Evolutionary conservation across 1,140 invertebrate species (phyloP).

Genomic region (Muscidifurax raptorellus): DNA sequence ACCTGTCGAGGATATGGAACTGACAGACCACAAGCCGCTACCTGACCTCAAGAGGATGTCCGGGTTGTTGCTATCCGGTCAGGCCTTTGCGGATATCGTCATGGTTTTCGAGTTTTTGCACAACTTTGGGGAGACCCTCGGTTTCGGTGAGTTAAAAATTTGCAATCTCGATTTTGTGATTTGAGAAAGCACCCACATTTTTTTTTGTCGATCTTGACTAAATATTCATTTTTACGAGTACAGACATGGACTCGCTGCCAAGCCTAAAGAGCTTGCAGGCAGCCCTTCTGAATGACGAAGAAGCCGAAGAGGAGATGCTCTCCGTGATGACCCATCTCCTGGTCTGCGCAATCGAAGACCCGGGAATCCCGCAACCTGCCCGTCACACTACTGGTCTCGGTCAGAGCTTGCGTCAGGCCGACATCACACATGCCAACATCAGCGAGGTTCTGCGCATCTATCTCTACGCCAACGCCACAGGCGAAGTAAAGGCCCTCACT

Average conservation of each 20-base stretch:
- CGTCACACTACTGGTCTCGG: slow-evolving; percentile 91
- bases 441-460: slow-evolving; percentile 94
- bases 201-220: not conserved
- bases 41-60: slow-evolving; percentile 87
- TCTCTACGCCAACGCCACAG: slow-evolving; percentile 89
- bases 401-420: slow-evolving; percentile 92
- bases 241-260: slow-evolving; percentile 91
- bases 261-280: slow-evolving; percentile 90
- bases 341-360: slow-evolving; percentile 95
- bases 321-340: slow-evolving; percentile 92
- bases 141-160: slow-evolving; percentile 84
- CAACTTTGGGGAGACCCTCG: slow-evolving; percentile 95
- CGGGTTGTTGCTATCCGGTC: slow-evolving; percentile 87
- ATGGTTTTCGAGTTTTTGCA: slow-evolving; percentile 97
- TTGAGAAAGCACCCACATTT: no score
- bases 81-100: slow-evolving; percentile 92
- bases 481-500: slow-evolving; percentile 88
- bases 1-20: slow-evolving; percentile 90
- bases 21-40: slow-evolving; percentile 83
- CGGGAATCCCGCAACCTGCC: slow-evolving; percentile 92
- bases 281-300: slow-evolving; percentile 88
- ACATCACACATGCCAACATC: slow-evolving; percentile 93
- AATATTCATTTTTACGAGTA: slow-evolving; percentile 55
- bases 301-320: slow-evolving; percentile 90
- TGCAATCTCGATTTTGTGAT: not conserved